Evolutionary conservation across 2,888 invertebrate species (phyloP), one percentile per base, ranked within the genome.

Genomic region (Heliconius aoede): DNA sequence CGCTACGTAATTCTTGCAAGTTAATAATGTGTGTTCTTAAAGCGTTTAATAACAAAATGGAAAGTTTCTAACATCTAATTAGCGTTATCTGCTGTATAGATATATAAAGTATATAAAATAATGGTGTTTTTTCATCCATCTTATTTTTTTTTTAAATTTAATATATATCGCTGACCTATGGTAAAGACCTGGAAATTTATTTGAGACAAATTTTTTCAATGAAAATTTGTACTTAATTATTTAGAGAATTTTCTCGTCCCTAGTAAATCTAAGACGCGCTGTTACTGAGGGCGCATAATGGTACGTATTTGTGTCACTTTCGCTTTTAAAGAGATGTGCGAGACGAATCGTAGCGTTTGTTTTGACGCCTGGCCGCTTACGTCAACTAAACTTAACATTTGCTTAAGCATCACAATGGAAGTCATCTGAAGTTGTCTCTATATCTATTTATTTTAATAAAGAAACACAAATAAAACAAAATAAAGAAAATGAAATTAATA

Each of bases 261-360:
- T 61, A 64, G 1, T 7, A 26, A 51, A 9, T 13, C 5, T 55
- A 55, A 13, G 24, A 13, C 24, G 40, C 7, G 26, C 24, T 72
- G 60, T 69, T 61, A 55, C 46, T 36, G 74, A 74, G 73, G 76
- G 77, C 72, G 72, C 60, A 67, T 69, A 74, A 60, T 55, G 69
- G 73, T 28, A 67, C 72, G 67, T 76, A 69, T 73, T 78, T 72
- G 68, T 72, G 72, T 77, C 82, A 83, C 85, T 85, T 85, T 85
- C 85, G 83, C 84, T 84, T 83, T 83, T 77, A 74, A 73, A 76
- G 75, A 72, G 77, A 75, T 75, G 79, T 76, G 81, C 80, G 83
- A 80, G 81, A 82, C 84, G 82, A 84, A 85, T 85, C 82, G 76
- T 78, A 55, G 8, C 69, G 46, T 69, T 80, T 82, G 80, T 80